Evolutionary conservation across 2,888 invertebrate species (phyloP), one percentile per base, ranked within the genome.

Genomic region (Parasteatoda lunata): DNA sequence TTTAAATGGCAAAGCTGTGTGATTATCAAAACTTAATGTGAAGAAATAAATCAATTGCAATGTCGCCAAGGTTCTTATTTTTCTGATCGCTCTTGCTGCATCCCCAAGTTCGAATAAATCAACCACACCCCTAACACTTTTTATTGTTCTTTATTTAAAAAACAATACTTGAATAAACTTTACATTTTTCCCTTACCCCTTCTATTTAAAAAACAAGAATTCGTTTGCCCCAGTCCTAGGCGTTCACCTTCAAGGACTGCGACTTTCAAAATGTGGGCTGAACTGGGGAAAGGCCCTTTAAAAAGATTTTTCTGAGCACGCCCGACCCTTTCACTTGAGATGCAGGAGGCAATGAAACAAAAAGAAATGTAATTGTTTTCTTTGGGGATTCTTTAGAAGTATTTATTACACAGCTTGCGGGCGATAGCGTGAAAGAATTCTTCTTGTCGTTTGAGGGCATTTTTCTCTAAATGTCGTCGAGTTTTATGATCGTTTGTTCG

Each of bases 271-370:
- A 51, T 71, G 78, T 83, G 83, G 83, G 83, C 83, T 83, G 83
- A 77, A 83, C 83, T 77, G 65, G 83, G 83, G 59, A 71, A 83
- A 82, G 70, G 77, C 83, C 83, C 83, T 83, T 13, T 64, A 59
- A 11, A 54, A 51, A 59, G 73, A 47, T 80, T 51, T 51, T 51
- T 81, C 72, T n/a, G 48, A 8, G 47, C 75, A 68, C 81, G 68
- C 81, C 73, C 73, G 73, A 81, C 30, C 65, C 72, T 66, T 68
- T 81, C 52, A 73, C 68, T 72, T 66, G 48, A 48, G 64, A 76
- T 48, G 48, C 59, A 65, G 64, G 59, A 70, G 48, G 70, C 11
- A n/a, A 59, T 59, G 59, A 9, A 13, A 7, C 9, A 59, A 59
- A 8, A 59, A 59, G n/a, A 59, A 59, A 13, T n/a, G n/a, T 59